phyloP scores from a whole-genome alignment of 2,113 vertebrate species.

The Grantiella picta region DNA sequence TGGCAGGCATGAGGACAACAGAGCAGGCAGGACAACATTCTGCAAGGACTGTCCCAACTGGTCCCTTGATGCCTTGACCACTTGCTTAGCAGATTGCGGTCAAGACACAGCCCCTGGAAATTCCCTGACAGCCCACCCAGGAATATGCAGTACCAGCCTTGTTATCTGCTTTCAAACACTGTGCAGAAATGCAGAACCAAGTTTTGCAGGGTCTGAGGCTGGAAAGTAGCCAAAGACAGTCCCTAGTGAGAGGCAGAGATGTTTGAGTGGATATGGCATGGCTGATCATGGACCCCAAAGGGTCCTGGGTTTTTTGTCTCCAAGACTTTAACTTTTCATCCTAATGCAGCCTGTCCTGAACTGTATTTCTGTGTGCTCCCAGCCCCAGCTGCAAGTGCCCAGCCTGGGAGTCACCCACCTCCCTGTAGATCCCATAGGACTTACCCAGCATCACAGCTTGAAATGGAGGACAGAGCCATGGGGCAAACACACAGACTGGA shows the following conservation, averaged over 20 bases:
- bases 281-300: background rate
- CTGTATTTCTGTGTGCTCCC: background rate
- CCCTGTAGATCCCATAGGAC: rapidly evolving
- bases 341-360: background rate
- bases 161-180: background rate
- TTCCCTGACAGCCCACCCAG: background rate
- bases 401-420: background rate
- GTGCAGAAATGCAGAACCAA: background rate
- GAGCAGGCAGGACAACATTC: background rate
- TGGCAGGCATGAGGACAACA: background rate
- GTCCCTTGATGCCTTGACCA: background rate
- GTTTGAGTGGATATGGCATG: no score
- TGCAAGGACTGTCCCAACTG: background rate
- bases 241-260: background rate
- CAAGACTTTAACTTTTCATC: background rate
- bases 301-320: background rate
- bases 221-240: background rate
- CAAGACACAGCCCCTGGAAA: background rate
- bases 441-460: background rate
- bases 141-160: background rate
- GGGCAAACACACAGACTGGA: background rate
- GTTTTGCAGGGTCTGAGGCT: background rate
- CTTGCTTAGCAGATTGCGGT: background rate
- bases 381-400: background rate
- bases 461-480: background rate